Evolutionary conservation across 1,140 invertebrate genomes (phyloP).

Genomic region (Hypothenemus hampei): DNA sequence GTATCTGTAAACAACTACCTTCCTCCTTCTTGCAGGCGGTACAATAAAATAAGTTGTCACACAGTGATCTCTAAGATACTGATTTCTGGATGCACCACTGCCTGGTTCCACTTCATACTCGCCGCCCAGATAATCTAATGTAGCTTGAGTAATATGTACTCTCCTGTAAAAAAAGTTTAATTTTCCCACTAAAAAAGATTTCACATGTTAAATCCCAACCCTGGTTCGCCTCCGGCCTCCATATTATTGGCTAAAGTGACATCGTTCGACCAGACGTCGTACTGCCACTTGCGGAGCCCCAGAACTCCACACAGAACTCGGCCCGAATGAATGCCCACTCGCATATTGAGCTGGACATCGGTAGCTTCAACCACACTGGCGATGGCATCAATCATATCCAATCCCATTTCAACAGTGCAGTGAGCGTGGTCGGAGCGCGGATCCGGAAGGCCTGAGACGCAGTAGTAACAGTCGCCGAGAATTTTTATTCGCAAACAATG

Average conservation of each 20-base stretch:
- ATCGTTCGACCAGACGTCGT: constrained; percentile 86
- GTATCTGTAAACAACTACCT: constrained; percentile 57
- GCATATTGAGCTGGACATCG: constrained; percentile 75
- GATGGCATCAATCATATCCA: constrained; percentile 87
- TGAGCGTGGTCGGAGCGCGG: constrained; percentile 78
- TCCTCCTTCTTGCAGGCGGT: constrained; percentile 71
- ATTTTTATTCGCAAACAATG: constrained; percentile 86
- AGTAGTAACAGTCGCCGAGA: constrained; percentile 88
- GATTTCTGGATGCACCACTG: constrained; percentile 73
- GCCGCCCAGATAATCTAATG: constrained; percentile 75
- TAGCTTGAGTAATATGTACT: constrained; percentile 83
- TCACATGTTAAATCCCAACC: constrained; percentile 46
- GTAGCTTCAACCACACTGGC: constrained; percentile 78
- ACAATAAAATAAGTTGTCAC: constrained; percentile 88
- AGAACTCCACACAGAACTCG: constrained; percentile 82
- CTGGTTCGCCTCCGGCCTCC: constrained; percentile 78
- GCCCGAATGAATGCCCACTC: constrained; percentile 84
- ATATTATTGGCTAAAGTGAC: constrained; percentile 82
- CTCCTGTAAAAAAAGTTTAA: constrained; percentile 54
- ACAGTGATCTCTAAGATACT: constrained; percentile 80
- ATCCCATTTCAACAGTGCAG: constrained; percentile 82
- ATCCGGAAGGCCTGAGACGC: constrained; percentile 80
- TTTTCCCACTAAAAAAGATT: background rate
- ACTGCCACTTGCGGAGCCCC: constrained; percentile 79
- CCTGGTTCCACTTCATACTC: constrained; percentile 89